Base-by-base conservation (phyloP, 2,113 vertebrate genomes). In the Crotophaga sulcirostris region DNA sequence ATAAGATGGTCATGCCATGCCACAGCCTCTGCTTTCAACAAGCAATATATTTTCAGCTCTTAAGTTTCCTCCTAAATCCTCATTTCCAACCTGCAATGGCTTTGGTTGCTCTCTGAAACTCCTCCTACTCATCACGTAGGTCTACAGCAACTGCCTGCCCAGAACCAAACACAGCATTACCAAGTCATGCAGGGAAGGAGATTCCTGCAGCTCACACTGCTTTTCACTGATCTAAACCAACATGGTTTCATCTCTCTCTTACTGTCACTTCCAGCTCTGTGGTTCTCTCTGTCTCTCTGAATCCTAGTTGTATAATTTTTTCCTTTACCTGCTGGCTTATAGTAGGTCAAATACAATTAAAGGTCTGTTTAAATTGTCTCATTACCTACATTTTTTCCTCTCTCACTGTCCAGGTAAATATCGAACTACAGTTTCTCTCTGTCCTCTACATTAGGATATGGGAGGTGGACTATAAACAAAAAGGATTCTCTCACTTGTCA, bases 51-150 rank as follows among this genome's bases (percentile, higher is more conserved):
- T 72, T 24, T 51, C 31, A 63, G 28, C 34, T 75, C 52, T 70
- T 66, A 26, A 59, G 4, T 52, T 78, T 62, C 13, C 25, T 45
- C 49, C 33, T 78, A 42, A 68, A 63, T 42, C 66, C 34, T 51
- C 21, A 18, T 44, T 78, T 84, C 63, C 28, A 52, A 13, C 16
- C 4, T 1, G 36, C 45, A 66, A 2, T 21, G 1, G 3, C 38
- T 87, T 84, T 60, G 16, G 34, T 68, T 64, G 42, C 47, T 51
- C 34, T 63, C 44, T 72, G 23, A 38, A 78, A 56, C 31, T 54
- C 7, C n/a, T 54, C 7, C 36, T 42, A 3, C n/a, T 59, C 1
- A 1, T 34, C 29, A 34, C 1, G 1, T 74, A 69, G 40, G 52
- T 79, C 18, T 47, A 6, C 70, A 44, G 34, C 49, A 76, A 17